Evolutionary conservation across 2,797 vertebrate species (phyloP).

Genomic region (Carapus acus): DNA sequence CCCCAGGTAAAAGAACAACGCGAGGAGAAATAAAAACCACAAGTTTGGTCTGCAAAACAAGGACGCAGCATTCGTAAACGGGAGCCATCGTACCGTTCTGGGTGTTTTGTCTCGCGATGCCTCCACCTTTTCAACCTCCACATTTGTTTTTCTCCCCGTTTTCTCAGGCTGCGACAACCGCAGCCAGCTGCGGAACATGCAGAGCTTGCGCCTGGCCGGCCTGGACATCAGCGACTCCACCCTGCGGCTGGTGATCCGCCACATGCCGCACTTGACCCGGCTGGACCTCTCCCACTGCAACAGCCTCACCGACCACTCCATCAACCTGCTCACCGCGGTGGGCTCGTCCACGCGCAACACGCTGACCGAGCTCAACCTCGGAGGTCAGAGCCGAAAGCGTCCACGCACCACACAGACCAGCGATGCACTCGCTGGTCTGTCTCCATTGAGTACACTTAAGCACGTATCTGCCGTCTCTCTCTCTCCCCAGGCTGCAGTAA

Average conservation of each 20-base stretch:
- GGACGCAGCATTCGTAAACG: too few species aligned
- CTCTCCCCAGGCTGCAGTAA: conserved; percentile 86
- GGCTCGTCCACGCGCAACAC: conserved; percentile 96
- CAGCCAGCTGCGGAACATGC: conserved; percentile 92
- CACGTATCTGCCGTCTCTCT: too few species aligned
- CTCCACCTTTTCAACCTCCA: too few species aligned
- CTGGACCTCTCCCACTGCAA: conserved; percentile 96
- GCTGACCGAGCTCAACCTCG: conserved; percentile 91
- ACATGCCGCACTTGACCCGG: conserved; percentile 93
- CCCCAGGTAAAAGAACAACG: conserved; percentile 70
- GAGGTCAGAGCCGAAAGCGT: conserved; percentile 68
- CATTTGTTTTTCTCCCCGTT: too few species aligned
- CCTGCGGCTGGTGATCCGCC: conserved; percentile 92
- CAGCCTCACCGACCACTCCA: conserved; percentile 88
- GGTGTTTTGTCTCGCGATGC: too few species aligned
- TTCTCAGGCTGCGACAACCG: conserved; percentile 97
- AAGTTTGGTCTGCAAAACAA: too few species aligned
- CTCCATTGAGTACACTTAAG: too few species aligned
- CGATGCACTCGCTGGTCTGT: too few species aligned
- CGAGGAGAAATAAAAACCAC: too few species aligned
- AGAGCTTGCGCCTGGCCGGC: conserved; percentile 89
- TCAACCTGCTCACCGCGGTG: conserved; percentile 93
- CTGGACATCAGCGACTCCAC: conserved; percentile 93
- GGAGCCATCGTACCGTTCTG: background rate
- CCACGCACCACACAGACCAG: too few species aligned